Percentiles rank a stretch among this genome's conserved stretches.
These are phyloP conservation scores for Hoplodrina blanda DNA, from an alignment of 2,888 invertebrate genomes.

Conservation along the genomic window DNA sequence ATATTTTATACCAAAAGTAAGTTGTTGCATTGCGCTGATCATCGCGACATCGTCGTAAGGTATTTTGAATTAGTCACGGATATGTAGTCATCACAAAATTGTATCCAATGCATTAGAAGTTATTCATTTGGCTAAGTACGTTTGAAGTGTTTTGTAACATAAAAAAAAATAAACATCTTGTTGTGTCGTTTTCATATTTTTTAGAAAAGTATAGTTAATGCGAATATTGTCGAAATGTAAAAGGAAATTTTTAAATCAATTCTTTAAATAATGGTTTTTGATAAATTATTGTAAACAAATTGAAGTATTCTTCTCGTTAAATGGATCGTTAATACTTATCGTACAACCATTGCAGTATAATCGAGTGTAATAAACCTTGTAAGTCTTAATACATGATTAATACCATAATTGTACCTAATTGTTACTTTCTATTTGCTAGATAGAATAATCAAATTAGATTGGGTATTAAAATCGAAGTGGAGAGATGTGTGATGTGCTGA, in stretches of 20 bases:
- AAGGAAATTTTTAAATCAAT: slow-evolving; percentile 78
- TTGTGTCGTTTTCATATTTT: slow-evolving; percentile 89
- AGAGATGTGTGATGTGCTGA: slow-evolving; percentile 83
- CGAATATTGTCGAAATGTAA: slow-evolving; percentile 82
- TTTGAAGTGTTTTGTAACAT: slow-evolving; percentile 83
- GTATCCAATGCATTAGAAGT: slow-evolving; percentile 81
- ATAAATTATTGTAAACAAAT: slow-evolving; percentile 85
- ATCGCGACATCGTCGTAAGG: slow-evolving; percentile 75
- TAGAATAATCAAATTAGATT: slow-evolving; percentile 90
- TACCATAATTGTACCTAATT: slow-evolving; percentile 89
- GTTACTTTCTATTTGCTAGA: slow-evolving; percentile 90
- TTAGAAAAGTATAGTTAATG: slow-evolving; percentile 84
- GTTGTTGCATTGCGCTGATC: slow-evolving; percentile 61
- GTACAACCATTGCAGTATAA: slow-evolving; percentile 85
- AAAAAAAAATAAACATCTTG: slow-evolving; percentile 81
- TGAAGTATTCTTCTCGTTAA: slow-evolving; percentile 85
- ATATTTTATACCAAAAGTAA: slow-evolving; percentile 52
- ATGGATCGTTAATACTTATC: slow-evolving; percentile 83
- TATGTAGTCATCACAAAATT: slow-evolving; percentile 88
- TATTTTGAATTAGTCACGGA: slow-evolving; percentile 85
- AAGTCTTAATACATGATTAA: slow-evolving; percentile 80
- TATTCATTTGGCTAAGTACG: slow-evolving; percentile 84
- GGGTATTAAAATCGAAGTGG: slow-evolving; percentile 82
- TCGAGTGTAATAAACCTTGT: slow-evolving; percentile 81
- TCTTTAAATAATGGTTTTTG: slow-evolving; percentile 78